Evolutionary conservation across 2,113 vertebrate genomes (phyloP).

Genomic region (Trematomus loennbergii): DNA sequence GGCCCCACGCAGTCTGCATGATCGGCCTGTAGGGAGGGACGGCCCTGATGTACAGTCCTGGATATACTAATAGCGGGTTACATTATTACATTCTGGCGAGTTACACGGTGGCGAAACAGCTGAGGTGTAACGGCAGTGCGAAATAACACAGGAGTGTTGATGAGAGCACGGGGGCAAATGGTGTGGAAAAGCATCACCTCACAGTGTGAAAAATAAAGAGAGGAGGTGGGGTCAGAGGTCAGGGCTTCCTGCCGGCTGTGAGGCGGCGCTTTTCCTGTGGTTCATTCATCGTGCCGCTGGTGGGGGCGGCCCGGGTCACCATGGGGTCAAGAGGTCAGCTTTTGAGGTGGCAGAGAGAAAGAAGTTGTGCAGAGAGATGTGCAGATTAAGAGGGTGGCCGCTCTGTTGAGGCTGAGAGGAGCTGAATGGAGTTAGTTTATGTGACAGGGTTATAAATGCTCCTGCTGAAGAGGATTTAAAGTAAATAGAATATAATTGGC

Average conservation of each 20-base stretch:
- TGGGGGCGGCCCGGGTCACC: conserved; percentile 61
- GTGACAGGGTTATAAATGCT: conserved; percentile 31
- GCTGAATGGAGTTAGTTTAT: conserved; percentile 36
- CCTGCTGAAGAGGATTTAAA: not conserved
- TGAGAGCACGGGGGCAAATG: conserved; percentile 26
- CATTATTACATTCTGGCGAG: too few relatives aligned
- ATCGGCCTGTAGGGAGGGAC: too few relatives aligned
- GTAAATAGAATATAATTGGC: conserved; percentile 1
- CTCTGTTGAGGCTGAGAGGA: conserved; percentile 21
- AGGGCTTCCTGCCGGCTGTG: conserved; percentile 75
- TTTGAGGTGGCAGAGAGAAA: conserved; percentile 74
- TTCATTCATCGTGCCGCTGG: conserved; percentile 67
- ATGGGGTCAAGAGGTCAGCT: conserved; percentile 81
- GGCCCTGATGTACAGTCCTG: too few relatives aligned
- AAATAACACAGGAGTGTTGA: conserved; percentile 24
- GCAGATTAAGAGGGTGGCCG: conserved; percentile 28
- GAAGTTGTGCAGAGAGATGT: conserved; percentile 23
- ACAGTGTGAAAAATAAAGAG: conserved; percentile 20
- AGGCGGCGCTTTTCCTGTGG: conserved; percentile 72
- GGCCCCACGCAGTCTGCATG: too few relatives aligned
- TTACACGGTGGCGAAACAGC: not conserved
- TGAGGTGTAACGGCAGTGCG: not conserved
- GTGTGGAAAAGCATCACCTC: conserved; percentile 37
- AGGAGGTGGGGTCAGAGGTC: conserved; percentile 61
- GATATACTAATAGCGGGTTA: too few relatives aligned